Evolutionary conservation across 2,113 vertebrate genomes (phyloP).

Genomic region (Myotis yumanensis): DNA sequence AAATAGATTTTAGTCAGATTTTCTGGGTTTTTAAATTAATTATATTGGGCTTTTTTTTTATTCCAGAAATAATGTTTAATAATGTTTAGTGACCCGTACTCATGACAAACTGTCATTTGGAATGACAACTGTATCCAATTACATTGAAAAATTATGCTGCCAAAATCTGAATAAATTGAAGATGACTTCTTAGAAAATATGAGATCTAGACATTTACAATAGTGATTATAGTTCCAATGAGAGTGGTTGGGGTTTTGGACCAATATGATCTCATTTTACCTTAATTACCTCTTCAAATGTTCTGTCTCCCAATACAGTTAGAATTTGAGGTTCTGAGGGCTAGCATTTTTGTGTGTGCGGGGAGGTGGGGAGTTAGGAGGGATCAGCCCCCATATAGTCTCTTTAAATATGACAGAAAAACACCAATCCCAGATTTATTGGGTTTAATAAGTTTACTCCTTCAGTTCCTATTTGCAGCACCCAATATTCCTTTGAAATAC

Average conservation of each 20-base stretch:
- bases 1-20: constrained; percentile 44
- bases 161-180: constrained; percentile 57
- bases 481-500: not conserved
- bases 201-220: not conserved
- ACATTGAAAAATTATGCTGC: constrained; percentile 56
- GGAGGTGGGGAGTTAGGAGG: too few species aligned
- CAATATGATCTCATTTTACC: not conserved
- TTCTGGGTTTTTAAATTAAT: constrained; percentile 32
- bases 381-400: not conserved
- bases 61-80: constrained; percentile 46
- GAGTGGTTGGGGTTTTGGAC: not conserved
- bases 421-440: not conserved
- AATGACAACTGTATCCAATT: constrained; percentile 53
- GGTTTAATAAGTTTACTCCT: not conserved
- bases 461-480: not conserved
- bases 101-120: constrained; percentile 47
- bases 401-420: not conserved
- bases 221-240: not conserved
- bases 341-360: not conserved
- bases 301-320: not conserved
- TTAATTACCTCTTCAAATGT: not conserved
- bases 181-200: constrained; percentile 46
- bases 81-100: constrained; percentile 43
- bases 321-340: not conserved
- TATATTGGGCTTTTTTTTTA: not conserved